Evolutionary conservation across 64 coral and sea anemone genomes (phyloP).

Genomic region (Stichodactyla helianthus): DNA sequence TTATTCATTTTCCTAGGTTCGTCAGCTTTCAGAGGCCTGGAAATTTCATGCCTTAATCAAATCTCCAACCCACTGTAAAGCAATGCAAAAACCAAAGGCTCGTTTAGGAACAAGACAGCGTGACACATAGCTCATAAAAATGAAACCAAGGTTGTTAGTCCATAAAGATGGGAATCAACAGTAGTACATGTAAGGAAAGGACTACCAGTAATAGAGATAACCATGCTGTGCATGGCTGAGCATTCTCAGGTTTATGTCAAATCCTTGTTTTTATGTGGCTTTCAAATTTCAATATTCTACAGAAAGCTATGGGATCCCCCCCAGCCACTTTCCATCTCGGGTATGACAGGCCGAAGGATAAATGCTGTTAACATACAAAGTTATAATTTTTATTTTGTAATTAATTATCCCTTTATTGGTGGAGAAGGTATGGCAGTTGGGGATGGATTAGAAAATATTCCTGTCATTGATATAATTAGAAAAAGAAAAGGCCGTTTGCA

Average conservation of each 20-base stretch:
- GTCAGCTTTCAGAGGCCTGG: conserved; percentile 88
- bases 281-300: too few species aligned
- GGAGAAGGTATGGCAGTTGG: too few species aligned
- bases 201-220: neutral
- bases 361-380: too few species aligned
- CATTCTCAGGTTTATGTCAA: neutral
- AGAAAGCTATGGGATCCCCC: too few species aligned
- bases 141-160: neutral
- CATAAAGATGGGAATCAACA: neutral
- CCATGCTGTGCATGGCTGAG: neutral
- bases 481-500: too few species aligned
- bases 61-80: conserved; percentile 42
- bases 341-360: too few species aligned
- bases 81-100: conserved; percentile 46
- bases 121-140: conserved; percentile 20
- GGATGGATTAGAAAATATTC: too few species aligned
- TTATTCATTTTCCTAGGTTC: conserved; percentile 42
- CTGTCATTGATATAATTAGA: too few species aligned
- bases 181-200: neutral
- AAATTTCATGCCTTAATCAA: conserved; percentile 90
- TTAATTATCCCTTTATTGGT: too few species aligned
- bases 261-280: too few species aligned
- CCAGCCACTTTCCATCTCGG: too few species aligned
- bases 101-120: conserved; percentile 72
- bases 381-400: too few species aligned